Base-by-base conservation (phyloP, 1,140 invertebrate genomes). In the Euborellia annulipes region DNA sequence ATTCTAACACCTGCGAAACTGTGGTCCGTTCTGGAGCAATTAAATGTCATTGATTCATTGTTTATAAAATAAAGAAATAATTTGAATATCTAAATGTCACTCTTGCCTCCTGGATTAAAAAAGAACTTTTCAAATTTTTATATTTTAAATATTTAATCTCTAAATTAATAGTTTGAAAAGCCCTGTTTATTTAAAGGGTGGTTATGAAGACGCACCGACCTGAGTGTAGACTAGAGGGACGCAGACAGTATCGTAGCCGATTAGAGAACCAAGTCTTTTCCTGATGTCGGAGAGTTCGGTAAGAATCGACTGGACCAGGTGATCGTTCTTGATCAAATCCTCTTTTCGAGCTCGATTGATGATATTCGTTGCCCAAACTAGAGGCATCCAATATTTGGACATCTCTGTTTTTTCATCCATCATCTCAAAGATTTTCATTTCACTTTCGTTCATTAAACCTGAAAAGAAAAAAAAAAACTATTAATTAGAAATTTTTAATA, bases 161-260 rank as follows among this genome's bases (percentile, higher is more conserved):
- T 27, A 27, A 27, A 27, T 6, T 6, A 27, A 27, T 11, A 27
- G 11, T 27, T 17, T 17, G 36, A 38, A 34, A 34, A 34, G 9
- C 14, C 14, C 32, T 34, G 32, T 9, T 9, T 34, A 14, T 34
- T n/a, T 34, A 14, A 9, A 14, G 9, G n/a, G 32, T 9, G 9
- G 32, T 34, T n/a, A 14, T 34, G 32, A 9, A 34, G 38, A 30
- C 43, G 51, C 51, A 65, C n/a, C 67, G 59, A 92, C 93, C 83
- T 98, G 92, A 43, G 92, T 97, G 63, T 98, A 98, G 46, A 97
- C 92, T 20, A 97, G 74, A 36, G 94, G 94, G 49, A 97, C 90
- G 60, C 86, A 93, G 53, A 97, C 90, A 56, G 90, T 96, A 67
- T 98, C 94, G 62, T 95, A 98, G 41, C 83, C 83, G 52, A 87